phyloP scores from a whole-genome alignment of 2,113 vertebrate species.

The Sporophila hypoxantha region DNA sequence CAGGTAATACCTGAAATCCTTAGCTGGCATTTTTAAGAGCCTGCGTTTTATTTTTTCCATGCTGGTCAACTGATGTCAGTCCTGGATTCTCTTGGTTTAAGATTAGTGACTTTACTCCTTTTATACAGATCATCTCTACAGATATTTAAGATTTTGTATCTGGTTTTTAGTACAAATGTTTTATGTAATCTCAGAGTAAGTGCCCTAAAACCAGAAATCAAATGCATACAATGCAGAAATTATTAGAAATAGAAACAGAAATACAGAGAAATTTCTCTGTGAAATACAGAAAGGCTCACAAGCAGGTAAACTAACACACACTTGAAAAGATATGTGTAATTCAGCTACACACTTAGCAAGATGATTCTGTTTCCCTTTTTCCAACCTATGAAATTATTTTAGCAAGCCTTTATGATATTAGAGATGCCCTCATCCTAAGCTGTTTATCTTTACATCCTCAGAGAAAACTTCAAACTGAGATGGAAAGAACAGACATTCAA shows the following conservation, averaged over 20 bases:
- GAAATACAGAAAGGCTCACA: neutral
- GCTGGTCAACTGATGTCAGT: neutral
- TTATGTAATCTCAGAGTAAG: neutral
- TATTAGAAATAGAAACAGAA: neutral
- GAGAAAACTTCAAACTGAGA: slow-evolving; percentile 26
- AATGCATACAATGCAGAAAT: neutral
- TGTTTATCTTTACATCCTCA: slow-evolving; percentile 43
- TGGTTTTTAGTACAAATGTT: neutral
- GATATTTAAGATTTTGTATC: neutral
- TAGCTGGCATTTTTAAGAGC: neutral
- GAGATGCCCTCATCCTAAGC: slow-evolving; percentile 22
- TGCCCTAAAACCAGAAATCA: neutral
- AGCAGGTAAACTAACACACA: neutral
- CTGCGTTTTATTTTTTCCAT: neutral
- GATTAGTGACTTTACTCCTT: neutral
- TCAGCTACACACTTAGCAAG: neutral
- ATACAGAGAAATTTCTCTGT: neutral
- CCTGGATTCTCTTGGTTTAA: neutral
- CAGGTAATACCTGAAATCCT: neutral
- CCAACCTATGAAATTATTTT: neutral
- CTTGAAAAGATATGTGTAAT: neutral
- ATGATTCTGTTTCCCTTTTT: neutral
- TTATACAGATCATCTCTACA: neutral
- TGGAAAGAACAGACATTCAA: neutral
- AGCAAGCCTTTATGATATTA: neutral